These are phyloP conservation scores for Cephalotes varians DNA, from an alignment of 2,888 invertebrate species.

Conservation along the genomic window DNA sequence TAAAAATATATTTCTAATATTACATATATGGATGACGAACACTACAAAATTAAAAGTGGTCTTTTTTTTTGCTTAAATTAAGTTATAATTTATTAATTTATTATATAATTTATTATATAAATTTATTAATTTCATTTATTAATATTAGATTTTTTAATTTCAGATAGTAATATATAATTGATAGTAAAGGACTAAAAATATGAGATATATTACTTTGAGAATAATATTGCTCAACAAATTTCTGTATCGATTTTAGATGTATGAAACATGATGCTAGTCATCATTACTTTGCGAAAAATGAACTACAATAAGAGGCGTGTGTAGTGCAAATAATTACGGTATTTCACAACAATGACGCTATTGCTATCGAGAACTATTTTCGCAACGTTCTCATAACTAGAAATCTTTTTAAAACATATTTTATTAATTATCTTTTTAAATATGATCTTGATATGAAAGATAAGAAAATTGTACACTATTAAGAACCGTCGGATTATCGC, in stretches of 20 bases:
- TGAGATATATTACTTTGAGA: not conserved
- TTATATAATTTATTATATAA: too few species aligned
- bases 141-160: not conserved
- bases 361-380: not conserved
- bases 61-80: not conserved
- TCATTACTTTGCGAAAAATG: conserved; percentile 23
- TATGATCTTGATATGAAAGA: not conserved
- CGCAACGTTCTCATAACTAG: not conserved
- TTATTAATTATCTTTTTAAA: not conserved
- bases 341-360: not conserved
- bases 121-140: not conserved
- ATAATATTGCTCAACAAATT: not conserved
- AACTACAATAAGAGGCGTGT: not conserved
- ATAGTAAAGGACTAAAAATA: not conserved
- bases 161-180: not conserved
- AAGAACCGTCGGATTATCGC: not conserved
- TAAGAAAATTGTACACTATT: not conserved
- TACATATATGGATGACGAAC: not conserved
- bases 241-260: not conserved
- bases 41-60: not conserved
- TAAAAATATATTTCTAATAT: not conserved
- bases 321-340: conserved; percentile 24
- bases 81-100: too few species aligned
- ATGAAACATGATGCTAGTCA: not conserved
- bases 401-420: not conserved